Conservation (phyloP, 2,797 vertebrate genomes). For the Sphenopsis melanotis region DNA sequence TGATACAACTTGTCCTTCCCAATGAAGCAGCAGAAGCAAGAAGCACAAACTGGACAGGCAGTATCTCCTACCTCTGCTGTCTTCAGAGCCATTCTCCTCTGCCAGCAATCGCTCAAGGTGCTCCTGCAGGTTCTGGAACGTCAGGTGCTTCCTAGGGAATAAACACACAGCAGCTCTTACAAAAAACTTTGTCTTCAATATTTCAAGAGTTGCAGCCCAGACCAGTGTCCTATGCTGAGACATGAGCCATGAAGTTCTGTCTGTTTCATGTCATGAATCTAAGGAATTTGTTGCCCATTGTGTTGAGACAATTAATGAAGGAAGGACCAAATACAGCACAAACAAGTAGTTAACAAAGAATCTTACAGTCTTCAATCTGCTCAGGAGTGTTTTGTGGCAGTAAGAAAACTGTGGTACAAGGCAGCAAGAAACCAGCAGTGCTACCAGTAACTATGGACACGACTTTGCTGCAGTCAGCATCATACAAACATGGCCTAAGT, state of each 20-base stretch:
- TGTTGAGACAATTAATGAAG: background rate
- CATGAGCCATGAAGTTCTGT: background rate
- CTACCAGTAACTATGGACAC: background rate
- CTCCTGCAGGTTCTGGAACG: constrained; percentile 88
- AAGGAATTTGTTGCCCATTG: background rate
- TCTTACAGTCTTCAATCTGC: background rate
- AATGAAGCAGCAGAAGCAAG: background rate
- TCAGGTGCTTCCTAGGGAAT: constrained; percentile 84
- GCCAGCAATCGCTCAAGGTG: constrained; percentile 86
- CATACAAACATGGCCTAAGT: background rate
- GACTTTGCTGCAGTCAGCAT: background rate
- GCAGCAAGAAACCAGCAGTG: background rate
- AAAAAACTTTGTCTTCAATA: background rate
- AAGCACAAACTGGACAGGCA: background rate
- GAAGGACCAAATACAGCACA: background rate
- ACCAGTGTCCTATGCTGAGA: fast-evolving
- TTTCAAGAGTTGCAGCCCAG: background rate
- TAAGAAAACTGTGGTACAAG: background rate
- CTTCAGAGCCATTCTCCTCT: constrained; percentile 78
- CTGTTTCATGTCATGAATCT: background rate
- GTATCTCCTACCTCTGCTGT: constrained; percentile 75
- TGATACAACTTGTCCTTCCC: background rate
- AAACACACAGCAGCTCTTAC: constrained; percentile 1
- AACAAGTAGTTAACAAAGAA: background rate
- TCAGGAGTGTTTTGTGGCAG: background rate